Evolutionary conservation across 2,888 invertebrate species (phyloP).

Genomic region (Tiphia femorata): DNA sequence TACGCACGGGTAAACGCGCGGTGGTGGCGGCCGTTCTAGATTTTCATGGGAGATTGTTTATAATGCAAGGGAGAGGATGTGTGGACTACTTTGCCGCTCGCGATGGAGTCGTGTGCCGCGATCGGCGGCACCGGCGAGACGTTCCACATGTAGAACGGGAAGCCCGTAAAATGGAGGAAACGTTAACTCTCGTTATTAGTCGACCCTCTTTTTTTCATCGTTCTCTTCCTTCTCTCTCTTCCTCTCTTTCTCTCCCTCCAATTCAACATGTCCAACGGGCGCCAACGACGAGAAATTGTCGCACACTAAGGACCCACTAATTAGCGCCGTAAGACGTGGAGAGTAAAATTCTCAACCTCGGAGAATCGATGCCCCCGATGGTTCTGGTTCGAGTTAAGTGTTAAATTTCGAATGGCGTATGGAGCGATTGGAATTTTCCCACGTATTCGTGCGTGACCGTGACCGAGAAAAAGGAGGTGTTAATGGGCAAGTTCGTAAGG

Average conservation of each 20-base stretch:
- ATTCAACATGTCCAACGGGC: not conserved
- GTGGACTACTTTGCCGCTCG: slow-evolving; percentile 55
- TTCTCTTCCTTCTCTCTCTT: not conserved
- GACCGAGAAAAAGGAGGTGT: too few relatives aligned
- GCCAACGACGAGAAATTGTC: too few relatives aligned
- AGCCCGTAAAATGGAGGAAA: slow-evolving; percentile 26
- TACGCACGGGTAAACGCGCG: too few relatives aligned
- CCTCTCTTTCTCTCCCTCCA: not conserved
- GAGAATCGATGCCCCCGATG: too few relatives aligned
- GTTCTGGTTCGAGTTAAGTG: too few relatives aligned
- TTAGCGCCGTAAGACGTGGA: not conserved
- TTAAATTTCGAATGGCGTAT: too few relatives aligned
- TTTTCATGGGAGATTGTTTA: slow-evolving; percentile 64
- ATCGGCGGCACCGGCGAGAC: too few relatives aligned
- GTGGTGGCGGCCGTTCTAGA: slow-evolving; percentile 58
- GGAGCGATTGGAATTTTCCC: too few relatives aligned
- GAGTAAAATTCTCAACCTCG: not conserved
- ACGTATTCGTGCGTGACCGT: too few relatives aligned
- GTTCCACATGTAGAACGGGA: slow-evolving; percentile 31
- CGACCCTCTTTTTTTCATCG: not conserved
- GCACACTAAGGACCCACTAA: too few relatives aligned
- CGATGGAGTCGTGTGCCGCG: slow-evolving; percentile 31
- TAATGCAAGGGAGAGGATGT: slow-evolving; percentile 59
- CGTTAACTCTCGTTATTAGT: slow-evolving; percentile 1
- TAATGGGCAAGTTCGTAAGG: too few relatives aligned